Conservation (phyloP, 2,888 invertebrate genomes). For the Perizoma affinitatum region DNA sequence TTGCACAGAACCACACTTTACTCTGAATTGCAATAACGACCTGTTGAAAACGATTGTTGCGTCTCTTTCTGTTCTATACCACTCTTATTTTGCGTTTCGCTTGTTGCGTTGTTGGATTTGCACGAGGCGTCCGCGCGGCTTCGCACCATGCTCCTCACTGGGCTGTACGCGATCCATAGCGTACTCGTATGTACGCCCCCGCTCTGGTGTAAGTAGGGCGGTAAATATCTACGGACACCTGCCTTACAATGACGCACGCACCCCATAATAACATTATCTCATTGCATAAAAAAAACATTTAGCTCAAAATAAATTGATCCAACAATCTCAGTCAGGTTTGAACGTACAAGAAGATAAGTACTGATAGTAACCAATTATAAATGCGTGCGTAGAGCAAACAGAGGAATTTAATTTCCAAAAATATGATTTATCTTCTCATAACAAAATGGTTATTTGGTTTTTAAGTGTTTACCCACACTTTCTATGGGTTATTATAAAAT, state of each 20-base stretch:
- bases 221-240: conserved; percentile 78
- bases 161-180: conserved; percentile 75
- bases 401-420: no score
- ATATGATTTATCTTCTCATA: no score
- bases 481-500: no score
- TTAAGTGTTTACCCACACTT: no score
- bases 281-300: conserved; percentile 7
- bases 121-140: conserved; percentile 71
- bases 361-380: no score
- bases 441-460: no score
- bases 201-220: conserved; percentile 72
- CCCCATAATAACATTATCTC: conserved; percentile 44
- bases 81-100: conserved; percentile 62
- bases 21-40: conserved; percentile 79
- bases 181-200: conserved; percentile 64
- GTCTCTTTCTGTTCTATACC: conserved; percentile 63
- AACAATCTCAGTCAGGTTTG: no score
- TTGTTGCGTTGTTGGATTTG: conserved; percentile 46
- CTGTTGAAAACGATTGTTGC: conserved; percentile 75
- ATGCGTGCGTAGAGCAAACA: no score
- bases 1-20: conserved; percentile 77
- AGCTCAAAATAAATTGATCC: no score
- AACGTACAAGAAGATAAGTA: no score
- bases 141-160: conserved; percentile 74
- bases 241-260: conserved; percentile 62